These are phyloP conservation scores for Drosophila multiciliata DNA, from an alignment of 2,888 invertebrate genomes.

Conservation along the genomic window DNA sequence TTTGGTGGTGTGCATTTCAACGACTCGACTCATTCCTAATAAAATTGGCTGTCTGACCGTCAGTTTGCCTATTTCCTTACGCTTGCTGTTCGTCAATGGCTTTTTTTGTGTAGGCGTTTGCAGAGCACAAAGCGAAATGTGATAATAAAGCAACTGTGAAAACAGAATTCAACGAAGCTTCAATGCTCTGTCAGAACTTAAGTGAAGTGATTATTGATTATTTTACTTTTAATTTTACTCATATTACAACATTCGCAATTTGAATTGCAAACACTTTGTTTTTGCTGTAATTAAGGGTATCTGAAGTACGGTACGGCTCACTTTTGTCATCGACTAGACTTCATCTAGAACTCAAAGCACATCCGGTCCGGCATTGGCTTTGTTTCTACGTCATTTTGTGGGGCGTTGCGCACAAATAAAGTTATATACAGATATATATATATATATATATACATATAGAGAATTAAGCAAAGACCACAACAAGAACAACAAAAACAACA, in stretches of 20 bases:
- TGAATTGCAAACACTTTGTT: not conserved
- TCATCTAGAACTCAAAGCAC: conserved; percentile 6
- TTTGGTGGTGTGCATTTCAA: conserved; percentile 35
- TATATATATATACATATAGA: not conserved
- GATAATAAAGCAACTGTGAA: conserved; percentile 3
- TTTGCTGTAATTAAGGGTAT: not conserved
- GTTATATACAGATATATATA: conserved; percentile 44
- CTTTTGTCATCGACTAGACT: not conserved
- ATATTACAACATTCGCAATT: not conserved
- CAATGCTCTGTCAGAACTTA: not conserved
- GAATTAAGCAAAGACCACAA: conserved; percentile 24
- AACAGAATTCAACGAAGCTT: not conserved
- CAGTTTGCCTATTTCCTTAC: conserved; percentile 2
- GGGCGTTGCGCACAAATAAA: conserved; percentile 58
- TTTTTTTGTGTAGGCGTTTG: conserved; percentile 10
- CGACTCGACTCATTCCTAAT: conserved; percentile 23
- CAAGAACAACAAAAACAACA: conserved; percentile 36
- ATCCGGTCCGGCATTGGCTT: conserved; percentile 13
- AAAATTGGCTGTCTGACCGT: conserved; percentile 8
- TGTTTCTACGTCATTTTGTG: conserved; percentile 18
- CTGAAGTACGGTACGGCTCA: not conserved
- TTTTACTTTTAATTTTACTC: not conserved
- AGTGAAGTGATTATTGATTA: conserved; percentile 1
- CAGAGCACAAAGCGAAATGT: conserved; percentile 1
- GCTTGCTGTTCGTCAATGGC: conserved; percentile 12